Base-by-base conservation (phyloP, 2,888 invertebrate genomes). In the Actias luna region DNA sequence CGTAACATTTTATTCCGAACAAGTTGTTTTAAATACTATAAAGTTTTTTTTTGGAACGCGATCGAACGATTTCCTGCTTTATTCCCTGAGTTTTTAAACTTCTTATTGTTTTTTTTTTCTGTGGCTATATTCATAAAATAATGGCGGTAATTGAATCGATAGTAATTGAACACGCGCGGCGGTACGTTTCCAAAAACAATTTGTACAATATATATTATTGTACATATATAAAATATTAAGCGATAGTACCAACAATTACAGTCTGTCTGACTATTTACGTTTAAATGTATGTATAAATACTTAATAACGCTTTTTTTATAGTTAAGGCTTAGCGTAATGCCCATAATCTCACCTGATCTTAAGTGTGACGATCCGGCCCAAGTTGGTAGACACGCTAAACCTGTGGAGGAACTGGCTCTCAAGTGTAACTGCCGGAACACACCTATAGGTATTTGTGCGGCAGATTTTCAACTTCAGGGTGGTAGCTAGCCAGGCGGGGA, bases 11-110 rank as follows among this genome's bases (percentile, higher is more conserved):
- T 29, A 55, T 29, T 29, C 55, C 29, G 55, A 55, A 29, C 55
- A 55, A 55, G 29, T 55, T 55, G n/a, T n/a, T 55, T 55, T 55
- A n/a, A 55, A 55, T 55, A 55, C n/a, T 29, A 29, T 29, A n/a
- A 29, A n/a, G 7, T 4, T n/a, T 29, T 29, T 29, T 29, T 29
- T 55, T n/a, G n/a, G n/a, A n/a, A n/a, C n/a, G 16, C 22, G 25
- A 4, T 16, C 29, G 8, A 27, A 22, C n/a, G 55, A 55, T 16
- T 55, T 55, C 29, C n/a, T 29, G 29, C 55, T 7, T 29, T 55
- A n/a, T 22, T 50, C 29, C 5, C 0, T 2, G 10, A 55, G 8
- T 8, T n/a, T 50, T 29, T 16, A 55, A 29, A 29, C 16, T 55
- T 8, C 5, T 29, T 55, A 16, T 55, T 29, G n/a, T n/a, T 55